Evolutionary conservation across 2,113 vertebrate genomes (phyloP).

Genomic region (Cricetomys ansorgei): DNA sequence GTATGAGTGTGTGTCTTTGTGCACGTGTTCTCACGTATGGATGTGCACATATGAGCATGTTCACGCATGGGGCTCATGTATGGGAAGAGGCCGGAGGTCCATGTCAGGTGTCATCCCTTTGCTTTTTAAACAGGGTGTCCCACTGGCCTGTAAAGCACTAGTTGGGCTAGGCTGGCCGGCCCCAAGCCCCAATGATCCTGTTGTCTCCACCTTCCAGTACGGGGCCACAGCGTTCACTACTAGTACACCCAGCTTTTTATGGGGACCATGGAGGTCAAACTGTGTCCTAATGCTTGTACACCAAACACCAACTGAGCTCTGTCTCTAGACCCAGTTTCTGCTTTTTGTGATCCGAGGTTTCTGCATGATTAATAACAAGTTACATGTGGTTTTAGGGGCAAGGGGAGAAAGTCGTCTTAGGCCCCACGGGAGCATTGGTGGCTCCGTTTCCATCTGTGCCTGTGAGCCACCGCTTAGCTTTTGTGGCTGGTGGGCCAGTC

Average conservation of each 20-base stretch:
- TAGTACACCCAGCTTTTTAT: neutral
- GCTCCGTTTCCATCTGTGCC: neutral
- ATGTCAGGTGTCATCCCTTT: neutral
- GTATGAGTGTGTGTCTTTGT: neutral
- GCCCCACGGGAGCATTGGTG: too few relatives aligned
- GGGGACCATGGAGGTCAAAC: too few relatives aligned
- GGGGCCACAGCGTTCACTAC: accelerated
- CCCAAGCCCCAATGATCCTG: neutral
- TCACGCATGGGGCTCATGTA: neutral
- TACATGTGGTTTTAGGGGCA: neutral
- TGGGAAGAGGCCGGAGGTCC: neutral
- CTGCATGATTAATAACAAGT: neutral
- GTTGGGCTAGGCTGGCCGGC: too few relatives aligned
- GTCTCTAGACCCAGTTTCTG: neutral
- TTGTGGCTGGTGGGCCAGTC: neutral
- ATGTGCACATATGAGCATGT: neutral
- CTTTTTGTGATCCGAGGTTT: neutral
- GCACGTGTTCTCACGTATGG: neutral
- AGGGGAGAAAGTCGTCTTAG: neutral
- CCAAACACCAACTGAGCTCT: too few relatives aligned
- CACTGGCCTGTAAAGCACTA: neutral
- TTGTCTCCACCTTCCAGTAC: neutral
- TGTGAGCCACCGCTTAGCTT: neutral
- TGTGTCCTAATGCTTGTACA: too few relatives aligned
- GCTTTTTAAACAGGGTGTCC: neutral